Conservation (phyloP, 2,113 vertebrate species). For the Thomomys bottae region DNA sequence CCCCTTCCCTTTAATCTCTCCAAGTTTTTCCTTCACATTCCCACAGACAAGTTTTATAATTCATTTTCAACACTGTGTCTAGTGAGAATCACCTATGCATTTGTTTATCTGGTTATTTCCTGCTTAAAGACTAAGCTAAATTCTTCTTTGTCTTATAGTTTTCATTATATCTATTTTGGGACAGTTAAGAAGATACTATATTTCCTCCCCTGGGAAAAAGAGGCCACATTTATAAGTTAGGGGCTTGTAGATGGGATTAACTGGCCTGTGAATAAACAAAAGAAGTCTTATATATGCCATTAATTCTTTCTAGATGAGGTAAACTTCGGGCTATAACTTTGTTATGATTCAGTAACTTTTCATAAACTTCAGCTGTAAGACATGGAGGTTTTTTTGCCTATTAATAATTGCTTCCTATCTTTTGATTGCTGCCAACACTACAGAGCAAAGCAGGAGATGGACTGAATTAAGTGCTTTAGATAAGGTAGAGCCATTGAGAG, state of each 20-base stretch:
- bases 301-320: conserved; percentile 59
- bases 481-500: conserved; percentile 64
- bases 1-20: no score
- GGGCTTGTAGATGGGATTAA: conserved; percentile 12
- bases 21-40: no score
- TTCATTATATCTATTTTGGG: neutral
- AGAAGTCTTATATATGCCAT: conserved; percentile 11
- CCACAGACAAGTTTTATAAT: no score
- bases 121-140: neutral
- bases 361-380: conserved; percentile 61
- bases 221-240: neutral
- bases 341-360: conserved; percentile 65
- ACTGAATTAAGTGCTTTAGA: conserved; percentile 71
- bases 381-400: conserved; percentile 58
- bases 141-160: neutral
- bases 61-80: no score
- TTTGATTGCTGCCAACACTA: conserved; percentile 64
- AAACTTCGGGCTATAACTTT: conserved; percentile 36
- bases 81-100: no score
- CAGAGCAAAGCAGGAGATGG: conserved; percentile 59
- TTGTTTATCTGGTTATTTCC: neutral
- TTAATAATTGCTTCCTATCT: conserved; percentile 77
- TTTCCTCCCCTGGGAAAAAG: neutral
- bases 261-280: conserved; percentile 55
- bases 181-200: no score